Base-by-base conservation (phyloP, 2,113 vertebrate species). In the Amia ocellicauda region DNA sequence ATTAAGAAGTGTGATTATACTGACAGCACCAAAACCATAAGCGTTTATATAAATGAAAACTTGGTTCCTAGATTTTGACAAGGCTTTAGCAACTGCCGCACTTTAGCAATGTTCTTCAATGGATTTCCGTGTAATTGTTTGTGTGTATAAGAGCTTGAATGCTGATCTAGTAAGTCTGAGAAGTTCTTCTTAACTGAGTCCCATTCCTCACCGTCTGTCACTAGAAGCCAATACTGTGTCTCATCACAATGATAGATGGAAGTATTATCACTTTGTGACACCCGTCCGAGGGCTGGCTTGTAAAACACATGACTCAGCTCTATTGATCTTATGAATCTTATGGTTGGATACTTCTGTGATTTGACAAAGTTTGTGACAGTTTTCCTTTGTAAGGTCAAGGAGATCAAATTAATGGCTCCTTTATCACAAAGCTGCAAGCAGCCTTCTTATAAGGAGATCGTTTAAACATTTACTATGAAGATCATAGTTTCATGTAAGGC, bases 171-270 rank as follows among this genome's bases (percentile, higher is more conserved):
- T 77, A 78, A 84, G 80, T 83, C 70, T 79, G 73, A 72, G 47
- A 79, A 83, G 67, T 82, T 86, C 68, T 68, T 74, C 68, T 71
- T 73, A 68, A 80, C 75, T 50, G 62, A 74, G 71, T 80, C 70
- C 79, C 76, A 89, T 81, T 80, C 80, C 72, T 88, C 85, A 86
- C 79, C 71, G 73, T 74, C 69, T 89, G 76, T 78, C 80, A 83
- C 66, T 27, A 72, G 59, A 74, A 89, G 87, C 77, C 83, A 88
- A 85, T 86, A 87, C 75, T 81, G 72, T 52, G 73, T 64, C 71
- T 83, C 81, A 81, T 87, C 78, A 83, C 45, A 68, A 75, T 90
- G 86, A 92, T 83, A 76, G 72, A 90, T 77, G 85, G 80, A 74
- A 78, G 72, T 80, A 85, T 85, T 87, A 89, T 87, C 76, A 77